phyloP scores from a whole-genome alignment of 1,140 invertebrate genomes.

The Andricus grossulariae region DNA sequence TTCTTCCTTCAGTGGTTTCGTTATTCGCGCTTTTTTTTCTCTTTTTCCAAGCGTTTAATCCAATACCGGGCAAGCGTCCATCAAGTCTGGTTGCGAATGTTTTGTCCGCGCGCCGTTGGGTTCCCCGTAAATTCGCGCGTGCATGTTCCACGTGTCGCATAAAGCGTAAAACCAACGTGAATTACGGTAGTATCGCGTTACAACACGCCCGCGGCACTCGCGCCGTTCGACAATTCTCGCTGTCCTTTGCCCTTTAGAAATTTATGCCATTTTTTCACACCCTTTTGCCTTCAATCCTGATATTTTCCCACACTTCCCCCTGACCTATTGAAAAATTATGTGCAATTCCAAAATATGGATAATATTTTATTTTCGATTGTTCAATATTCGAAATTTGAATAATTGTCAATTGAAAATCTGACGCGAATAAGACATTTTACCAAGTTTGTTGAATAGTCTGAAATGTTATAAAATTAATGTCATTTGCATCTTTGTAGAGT shows the following conservation, averaged over 20 bases:
- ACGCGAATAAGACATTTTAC: no score
- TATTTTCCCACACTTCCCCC: constrained; percentile 4
- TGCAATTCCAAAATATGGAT: background rate
- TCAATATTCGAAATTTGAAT: no score
- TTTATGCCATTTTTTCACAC: constrained; percentile 68
- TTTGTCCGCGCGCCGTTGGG: constrained; percentile 68
- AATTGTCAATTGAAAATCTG: no score
- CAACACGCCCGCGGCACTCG: constrained; percentile 57
- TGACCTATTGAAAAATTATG: background rate
- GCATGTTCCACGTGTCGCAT: constrained; percentile 74
- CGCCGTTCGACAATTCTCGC: constrained; percentile 69
- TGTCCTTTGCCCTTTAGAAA: constrained; percentile 70
- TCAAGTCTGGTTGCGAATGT: constrained; percentile 71
- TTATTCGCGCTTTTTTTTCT: constrained; percentile 18
- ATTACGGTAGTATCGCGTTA: constrained; percentile 76
- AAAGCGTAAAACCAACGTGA: constrained; percentile 75
- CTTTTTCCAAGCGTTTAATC: constrained; percentile 63
- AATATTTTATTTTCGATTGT: no score
- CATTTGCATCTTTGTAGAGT: no score
- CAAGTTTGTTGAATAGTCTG: no score
- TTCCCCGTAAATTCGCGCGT: constrained; percentile 72
- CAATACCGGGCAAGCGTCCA: constrained; percentile 71
- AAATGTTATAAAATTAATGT: no score
- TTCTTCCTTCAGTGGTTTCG: constrained; percentile 18
- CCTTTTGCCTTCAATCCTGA: constrained; percentile 3